Evolutionary conservation across 2,113 vertebrate species (phyloP).

Genomic region (Sander vitreus): DNA sequence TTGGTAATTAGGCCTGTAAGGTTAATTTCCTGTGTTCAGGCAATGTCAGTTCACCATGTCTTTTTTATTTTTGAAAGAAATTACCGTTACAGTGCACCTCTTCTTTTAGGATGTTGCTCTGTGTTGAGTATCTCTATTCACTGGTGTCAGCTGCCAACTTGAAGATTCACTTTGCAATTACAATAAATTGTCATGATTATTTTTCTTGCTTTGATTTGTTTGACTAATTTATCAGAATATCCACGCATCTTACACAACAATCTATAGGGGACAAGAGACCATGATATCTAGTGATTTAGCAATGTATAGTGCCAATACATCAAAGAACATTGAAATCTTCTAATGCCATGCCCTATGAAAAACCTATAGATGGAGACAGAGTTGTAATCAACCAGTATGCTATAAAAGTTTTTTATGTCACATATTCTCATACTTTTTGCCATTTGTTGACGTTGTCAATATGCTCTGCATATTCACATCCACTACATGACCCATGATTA

Average conservation of each 20-base stretch:
- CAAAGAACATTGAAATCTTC: neutral
- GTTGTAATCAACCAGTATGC: neutral
- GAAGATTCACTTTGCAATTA: neutral
- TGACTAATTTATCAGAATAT: neutral
- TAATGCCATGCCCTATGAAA: neutral
- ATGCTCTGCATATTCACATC: neutral
- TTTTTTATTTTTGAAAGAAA: neutral
- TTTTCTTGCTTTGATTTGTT: neutral
- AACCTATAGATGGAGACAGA: neutral
- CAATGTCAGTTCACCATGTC: neutral
- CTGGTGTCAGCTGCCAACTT: neutral
- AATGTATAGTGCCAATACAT: neutral
- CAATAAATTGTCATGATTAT: neutral
- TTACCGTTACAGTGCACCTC: neutral
- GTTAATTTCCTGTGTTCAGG: conserved; percentile 2
- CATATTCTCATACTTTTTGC: neutral
- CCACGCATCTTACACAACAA: neutral
- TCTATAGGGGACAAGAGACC: neutral
- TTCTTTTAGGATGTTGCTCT: neutral
- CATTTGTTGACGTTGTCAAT: conserved; percentile 6
- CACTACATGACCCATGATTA: neutral
- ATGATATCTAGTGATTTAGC: neutral
- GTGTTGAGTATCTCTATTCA: neutral
- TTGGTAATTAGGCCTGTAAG: neutral
- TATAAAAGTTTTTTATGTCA: neutral